These are phyloP conservation scores for Poeciliopsis infans DNA, from an alignment of 2,797 vertebrate genomes.

Conservation along the genomic window DNA sequence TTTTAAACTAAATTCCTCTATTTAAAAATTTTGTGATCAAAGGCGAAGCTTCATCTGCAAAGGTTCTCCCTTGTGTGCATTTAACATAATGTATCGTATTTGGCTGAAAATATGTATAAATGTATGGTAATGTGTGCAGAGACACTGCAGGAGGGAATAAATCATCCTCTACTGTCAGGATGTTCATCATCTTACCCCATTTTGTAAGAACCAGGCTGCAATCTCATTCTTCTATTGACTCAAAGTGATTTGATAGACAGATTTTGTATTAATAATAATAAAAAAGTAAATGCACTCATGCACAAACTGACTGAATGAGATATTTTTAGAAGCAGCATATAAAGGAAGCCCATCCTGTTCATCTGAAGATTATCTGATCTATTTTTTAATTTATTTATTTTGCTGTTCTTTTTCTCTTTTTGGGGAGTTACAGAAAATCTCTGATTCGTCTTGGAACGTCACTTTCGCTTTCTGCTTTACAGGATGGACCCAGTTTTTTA, in stretches of 20 bases:
- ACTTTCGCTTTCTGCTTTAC: slow-evolving; percentile 40
- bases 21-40: neutral
- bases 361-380: slow-evolving; percentile 25
- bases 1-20: neutral
- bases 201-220: neutral
- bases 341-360: slow-evolving; percentile 22
- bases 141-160: slow-evolving; percentile 10
- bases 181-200: slow-evolving; percentile 23
- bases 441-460: slow-evolving; percentile 13
- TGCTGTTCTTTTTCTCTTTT: neutral
- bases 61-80: neutral
- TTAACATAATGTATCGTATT: neutral
- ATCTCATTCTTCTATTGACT: neutral
- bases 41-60: neutral
- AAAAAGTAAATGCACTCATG: neutral
- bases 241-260: slow-evolving; percentile 67
- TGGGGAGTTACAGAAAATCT: slow-evolving; percentile 20
- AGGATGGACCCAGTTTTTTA: slow-evolving; percentile 20
- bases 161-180: slow-evolving; percentile 35
- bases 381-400: neutral
- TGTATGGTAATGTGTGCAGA: slow-evolving; percentile 31
- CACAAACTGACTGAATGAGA: neutral
- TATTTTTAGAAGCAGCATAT: slow-evolving; percentile 8
- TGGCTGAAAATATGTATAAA: slow-evolving; percentile 43
- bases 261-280: slow-evolving; percentile 28